A percentile compares a stretch with the other conserved stretches of the same genome.
These are phyloP conservation scores for Drosophila funebris DNA, from an alignment of 1,140 invertebrate species.

Conservation along the genomic window DNA sequence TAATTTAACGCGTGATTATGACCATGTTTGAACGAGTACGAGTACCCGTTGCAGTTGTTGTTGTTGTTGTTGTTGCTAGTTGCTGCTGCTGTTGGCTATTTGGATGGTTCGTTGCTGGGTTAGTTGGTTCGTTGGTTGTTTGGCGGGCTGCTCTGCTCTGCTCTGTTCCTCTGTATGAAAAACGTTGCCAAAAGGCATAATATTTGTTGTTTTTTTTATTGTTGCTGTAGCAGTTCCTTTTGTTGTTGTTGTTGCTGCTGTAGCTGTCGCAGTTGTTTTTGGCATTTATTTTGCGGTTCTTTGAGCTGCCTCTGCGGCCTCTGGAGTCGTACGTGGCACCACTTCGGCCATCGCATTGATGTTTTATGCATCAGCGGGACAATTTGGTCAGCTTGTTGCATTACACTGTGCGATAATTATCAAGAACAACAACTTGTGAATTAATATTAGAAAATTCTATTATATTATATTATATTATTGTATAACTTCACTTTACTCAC, in stretches of 20 bases:
- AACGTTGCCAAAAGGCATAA: conserved; percentile 77
- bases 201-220: conserved; percentile 67
- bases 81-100: conserved; percentile 43
- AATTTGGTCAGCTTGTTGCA: conserved; percentile 35
- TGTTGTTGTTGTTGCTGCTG: conserved; percentile 36
- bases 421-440: background rate
- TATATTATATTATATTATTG: too few species aligned
- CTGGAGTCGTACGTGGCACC: conserved; percentile 43
- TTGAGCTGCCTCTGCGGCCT: conserved; percentile 31
- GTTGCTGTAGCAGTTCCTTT: conserved; percentile 31
- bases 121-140: background rate
- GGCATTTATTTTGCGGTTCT: conserved; percentile 71
- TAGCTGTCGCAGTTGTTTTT: conserved; percentile 29
- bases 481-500: too few species aligned
- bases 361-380: conserved; percentile 74
- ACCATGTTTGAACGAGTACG: conserved; percentile 74
- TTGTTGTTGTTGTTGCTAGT: conserved; percentile 40
- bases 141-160: too few species aligned
- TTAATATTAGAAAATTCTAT: background rate
- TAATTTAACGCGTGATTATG: conserved; percentile 83
- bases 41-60: conserved; percentile 32
- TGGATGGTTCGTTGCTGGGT: background rate
- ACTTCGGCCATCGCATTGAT: conserved; percentile 65
- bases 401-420: conserved; percentile 22
- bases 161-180: conserved; percentile 51